These are phyloP conservation scores for Orthosia gothica DNA, from an alignment of 2,888 invertebrate genomes.

Conservation along the genomic window DNA sequence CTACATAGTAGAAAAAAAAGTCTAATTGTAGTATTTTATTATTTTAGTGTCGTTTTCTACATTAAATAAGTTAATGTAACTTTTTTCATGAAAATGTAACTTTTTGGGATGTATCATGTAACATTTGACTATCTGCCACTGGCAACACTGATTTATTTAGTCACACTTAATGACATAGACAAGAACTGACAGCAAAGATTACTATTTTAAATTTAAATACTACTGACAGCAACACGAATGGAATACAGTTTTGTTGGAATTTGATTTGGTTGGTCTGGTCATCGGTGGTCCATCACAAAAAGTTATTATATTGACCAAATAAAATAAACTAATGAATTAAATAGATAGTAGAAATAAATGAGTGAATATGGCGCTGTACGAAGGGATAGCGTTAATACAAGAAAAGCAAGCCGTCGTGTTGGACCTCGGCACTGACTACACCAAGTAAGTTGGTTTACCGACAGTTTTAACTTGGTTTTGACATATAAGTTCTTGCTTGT, in stretches of 20 bases:
- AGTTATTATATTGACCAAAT: not conserved
- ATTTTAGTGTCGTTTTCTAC: no score
- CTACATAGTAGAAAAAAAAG: no score
- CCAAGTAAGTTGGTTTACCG: constrained; percentile 93
- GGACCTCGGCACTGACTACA: constrained; percentile 97
- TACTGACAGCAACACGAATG: not conserved
- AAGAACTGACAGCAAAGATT: no score
- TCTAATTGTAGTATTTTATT: no score
- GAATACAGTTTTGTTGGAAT: not conserved
- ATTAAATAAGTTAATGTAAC: no score
- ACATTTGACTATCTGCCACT: no score
- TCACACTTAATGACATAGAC: no score
- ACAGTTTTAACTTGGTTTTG: not conserved
- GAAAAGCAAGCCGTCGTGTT: constrained; percentile 97
- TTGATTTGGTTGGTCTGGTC: not conserved
- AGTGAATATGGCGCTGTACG: constrained; percentile 94
- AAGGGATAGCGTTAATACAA: constrained; percentile 94
- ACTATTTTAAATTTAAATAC: no score
- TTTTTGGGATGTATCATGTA: no score
- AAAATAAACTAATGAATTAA: constrained; percentile 2
- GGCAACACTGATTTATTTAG: no score
- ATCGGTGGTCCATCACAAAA: not conserved
- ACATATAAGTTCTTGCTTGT: no score
- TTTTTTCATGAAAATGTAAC: no score
- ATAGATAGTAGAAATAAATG: constrained; percentile 1